A percentile compares a stretch with the other conserved stretches of the same genome.
These are phyloP conservation scores for Meriones psammophilus DNA, from an alignment of 2,797 vertebrate species.

Conservation along the genomic window DNA sequence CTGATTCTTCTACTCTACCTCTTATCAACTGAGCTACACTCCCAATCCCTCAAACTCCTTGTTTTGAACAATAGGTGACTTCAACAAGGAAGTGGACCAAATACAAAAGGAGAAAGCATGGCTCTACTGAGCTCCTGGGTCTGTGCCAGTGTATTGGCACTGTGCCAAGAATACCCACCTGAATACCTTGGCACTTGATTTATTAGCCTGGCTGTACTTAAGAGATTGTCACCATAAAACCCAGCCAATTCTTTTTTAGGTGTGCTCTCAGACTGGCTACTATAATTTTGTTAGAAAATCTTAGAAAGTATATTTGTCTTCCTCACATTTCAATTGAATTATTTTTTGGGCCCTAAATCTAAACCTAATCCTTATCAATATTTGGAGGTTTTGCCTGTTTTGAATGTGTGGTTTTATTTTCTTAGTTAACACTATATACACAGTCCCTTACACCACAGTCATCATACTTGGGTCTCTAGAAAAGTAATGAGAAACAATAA, in stretches of 20 bases:
- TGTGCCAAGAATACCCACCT: constrained; percentile 47
- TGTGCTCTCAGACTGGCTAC: constrained; percentile 2
- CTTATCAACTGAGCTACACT: background rate
- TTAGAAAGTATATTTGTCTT: background rate
- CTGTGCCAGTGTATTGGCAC: background rate
- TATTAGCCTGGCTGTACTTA: background rate
- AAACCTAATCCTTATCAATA: constrained; percentile 63
- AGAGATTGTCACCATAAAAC: constrained; percentile 51
- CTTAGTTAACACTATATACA: constrained; percentile 5
- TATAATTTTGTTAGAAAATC: constrained; percentile 52
- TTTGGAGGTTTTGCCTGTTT: constrained; percentile 27
- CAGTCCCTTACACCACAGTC: constrained; percentile 18
- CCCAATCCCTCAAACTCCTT: background rate
- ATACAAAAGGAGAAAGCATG: background rate
- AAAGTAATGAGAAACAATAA: constrained; percentile 52
- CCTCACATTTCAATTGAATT: constrained; percentile 64
- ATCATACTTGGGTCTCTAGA: constrained; percentile 21
- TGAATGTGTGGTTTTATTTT: constrained; percentile 19
- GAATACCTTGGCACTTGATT: constrained; percentile 34
- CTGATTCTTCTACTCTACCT: background rate
- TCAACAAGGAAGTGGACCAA: background rate
- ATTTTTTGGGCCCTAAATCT: constrained; percentile 67
- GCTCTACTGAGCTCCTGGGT: background rate
- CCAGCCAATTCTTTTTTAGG: constrained; percentile 45
- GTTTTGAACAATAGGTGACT: background rate